Percentiles rank a stretch among this genome's conserved stretches.
Evolutionary conservation across 1,140 invertebrate genomes (phyloP).

Genomic region (Ridgeia piscesae): DNA sequence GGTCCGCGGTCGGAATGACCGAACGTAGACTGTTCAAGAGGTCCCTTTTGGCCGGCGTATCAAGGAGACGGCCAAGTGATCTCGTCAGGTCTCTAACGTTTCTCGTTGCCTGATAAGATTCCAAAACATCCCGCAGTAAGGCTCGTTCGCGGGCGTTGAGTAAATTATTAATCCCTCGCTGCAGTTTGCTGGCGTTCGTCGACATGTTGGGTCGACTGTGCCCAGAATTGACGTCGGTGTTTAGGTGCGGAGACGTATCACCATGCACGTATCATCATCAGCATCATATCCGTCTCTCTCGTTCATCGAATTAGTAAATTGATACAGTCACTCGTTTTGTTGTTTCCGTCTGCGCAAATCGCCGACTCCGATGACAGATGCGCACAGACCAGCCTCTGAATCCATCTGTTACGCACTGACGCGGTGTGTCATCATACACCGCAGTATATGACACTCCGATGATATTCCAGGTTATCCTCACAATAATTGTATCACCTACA

Average conservation of each 20-base stretch:
- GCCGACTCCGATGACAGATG: not conserved
- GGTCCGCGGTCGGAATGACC: conserved; percentile 25
- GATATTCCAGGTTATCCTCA: not conserved
- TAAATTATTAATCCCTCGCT: conserved; percentile 24
- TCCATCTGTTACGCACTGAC: not conserved
- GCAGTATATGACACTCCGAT: not conserved
- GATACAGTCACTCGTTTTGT: not conserved
- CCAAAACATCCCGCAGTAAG: conserved; percentile 20
- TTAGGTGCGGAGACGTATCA: not conserved
- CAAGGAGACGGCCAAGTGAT: conserved; percentile 19
- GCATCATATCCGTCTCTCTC: not conserved
- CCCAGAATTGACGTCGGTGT: not conserved
- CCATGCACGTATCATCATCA: not conserved
- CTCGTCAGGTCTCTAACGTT: conserved; percentile 26
- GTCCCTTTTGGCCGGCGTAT: conserved; percentile 28
- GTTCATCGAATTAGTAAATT: not conserved
- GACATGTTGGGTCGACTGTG: conserved; percentile 8
- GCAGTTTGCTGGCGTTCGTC: conserved; percentile 17
- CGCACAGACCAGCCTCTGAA: not conserved
- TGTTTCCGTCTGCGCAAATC: not conserved
- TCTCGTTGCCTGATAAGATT: conserved; percentile 19
- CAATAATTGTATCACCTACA: not conserved
- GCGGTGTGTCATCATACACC: not conserved
- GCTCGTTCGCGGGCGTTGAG: conserved; percentile 25
- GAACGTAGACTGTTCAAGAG: conserved; percentile 16